phyloP scores from a whole-genome alignment of 2,797 vertebrate genomes.

The Pantherophis vulpinus region DNA sequence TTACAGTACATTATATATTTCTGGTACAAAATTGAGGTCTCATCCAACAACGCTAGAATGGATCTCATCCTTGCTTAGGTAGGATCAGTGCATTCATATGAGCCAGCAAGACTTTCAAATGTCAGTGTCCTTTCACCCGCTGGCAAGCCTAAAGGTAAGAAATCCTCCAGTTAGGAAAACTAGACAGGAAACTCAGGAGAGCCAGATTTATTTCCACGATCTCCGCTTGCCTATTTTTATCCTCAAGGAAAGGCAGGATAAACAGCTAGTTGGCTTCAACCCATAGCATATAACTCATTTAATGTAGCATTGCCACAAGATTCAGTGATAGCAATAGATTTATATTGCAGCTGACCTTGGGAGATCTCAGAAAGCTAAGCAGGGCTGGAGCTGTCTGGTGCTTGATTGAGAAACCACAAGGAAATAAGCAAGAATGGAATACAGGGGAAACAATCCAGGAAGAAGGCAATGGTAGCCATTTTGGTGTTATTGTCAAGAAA shows the following conservation, averaged over 20 bases:
- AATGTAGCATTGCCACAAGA: background rate
- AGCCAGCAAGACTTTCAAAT: background rate
- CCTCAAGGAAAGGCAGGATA: background rate
- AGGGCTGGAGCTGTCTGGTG: background rate
- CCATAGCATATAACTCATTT: background rate
- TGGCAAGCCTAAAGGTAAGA: background rate
- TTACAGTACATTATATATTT: background rate
- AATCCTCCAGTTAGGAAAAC: background rate
- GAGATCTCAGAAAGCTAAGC: background rate
- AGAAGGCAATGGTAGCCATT: background rate
- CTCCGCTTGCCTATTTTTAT: background rate
- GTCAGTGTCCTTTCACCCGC: background rate
- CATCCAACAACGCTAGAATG: background rate
- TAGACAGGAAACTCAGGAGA: background rate
- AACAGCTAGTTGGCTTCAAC: background rate
- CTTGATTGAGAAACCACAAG: background rate
- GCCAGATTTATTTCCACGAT: background rate
- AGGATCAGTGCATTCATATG: background rate
- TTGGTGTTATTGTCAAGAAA: background rate
- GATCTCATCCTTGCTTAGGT: background rate
- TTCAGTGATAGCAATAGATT: background rate
- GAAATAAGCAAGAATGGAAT: background rate
- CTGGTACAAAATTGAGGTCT: background rate
- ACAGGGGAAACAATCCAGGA: background rate
- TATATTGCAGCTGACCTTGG: background rate